Evolutionary conservation across 2,113 vertebrate genomes (phyloP), one percentile per base, ranked within the genome.

Genomic region (Indicator indicator): DNA sequence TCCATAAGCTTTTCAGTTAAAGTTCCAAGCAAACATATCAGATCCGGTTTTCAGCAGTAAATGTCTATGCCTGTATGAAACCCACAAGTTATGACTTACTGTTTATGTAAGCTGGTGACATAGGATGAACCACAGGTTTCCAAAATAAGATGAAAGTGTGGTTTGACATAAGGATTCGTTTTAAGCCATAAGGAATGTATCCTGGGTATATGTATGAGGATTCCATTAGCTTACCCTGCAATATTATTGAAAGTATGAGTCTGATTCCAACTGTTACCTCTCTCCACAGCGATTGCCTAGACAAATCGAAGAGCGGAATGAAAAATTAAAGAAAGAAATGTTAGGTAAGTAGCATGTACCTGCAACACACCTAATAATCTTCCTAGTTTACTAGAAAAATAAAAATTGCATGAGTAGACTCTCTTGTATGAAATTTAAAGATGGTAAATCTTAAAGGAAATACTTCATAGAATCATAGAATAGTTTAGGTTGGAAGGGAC

Each of bases 251-350:
- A 92, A 52, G 9, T 33, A 42, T 59, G 70, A 87, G 76, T 18
- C 50, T 79, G 44, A 85, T 58, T 20, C 62, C 77, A 52, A 3
- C 74, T 92, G 86, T 80, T 97, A 16, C 90, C 91, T 81, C 74
- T 88, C n/a, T 78, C 72, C 77, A 46, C 97, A 99, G 99, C 98
- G 99, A 97, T 96, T 99, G 78, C 99, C 99, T 69, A 97, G 96
- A 93, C 98, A 99, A 97, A 99, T 99, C 79, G 98, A 99, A 91
- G 99, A 99, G 87, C 98, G 99, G 62, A 99, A 99, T 76, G 99
- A 99, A 97, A 99, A 98, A 90, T 88, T 99, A 86, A 99, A 99
- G 96, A 98, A 99, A 94, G 99, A 99, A 94, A 99, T 99, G 99
- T 95, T 99, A 69, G 97, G 99, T 99, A 98, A 94, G 98, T 96